Base-by-base conservation (phyloP, 2,888 invertebrate species). In the Phyto melanocephala region DNA sequence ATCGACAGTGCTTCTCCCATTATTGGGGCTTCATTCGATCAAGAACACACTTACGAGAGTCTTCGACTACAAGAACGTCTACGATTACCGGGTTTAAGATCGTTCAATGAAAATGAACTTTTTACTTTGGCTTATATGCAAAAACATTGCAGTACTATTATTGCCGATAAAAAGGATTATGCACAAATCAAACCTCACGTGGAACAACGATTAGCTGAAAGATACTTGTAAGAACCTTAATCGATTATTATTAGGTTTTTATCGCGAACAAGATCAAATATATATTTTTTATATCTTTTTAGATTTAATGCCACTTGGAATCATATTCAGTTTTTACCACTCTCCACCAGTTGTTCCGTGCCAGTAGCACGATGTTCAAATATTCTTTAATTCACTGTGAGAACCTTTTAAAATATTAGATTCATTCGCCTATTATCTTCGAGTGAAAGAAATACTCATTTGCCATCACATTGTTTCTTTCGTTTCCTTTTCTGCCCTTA, bases 271-370 rank as follows among this genome's bases (percentile, higher is more conserved):
- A 33, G 3, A 37, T 11, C 2, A 2, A 3, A 17, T 20, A 47
- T 5, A 47, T 75, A 15, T 11, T 80, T n/a, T 62, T 40, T 52
- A 58, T 13, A 17, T 50, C 76, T 56, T 54, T 67, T 47, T 77
- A 90, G 90, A 62, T 90, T 90, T 63, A 90, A 90, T 79, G 89
- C 90, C 65, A 88, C 90, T 11, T 90, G 90, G 90, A 89, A 88
- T 79, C 90, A 90, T 67, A 89, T 90, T 83, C 90, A 90, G 80
- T 90, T 90, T 72, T 83, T 90, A 84, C 88, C 90, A 15, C 87
- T 87, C 35, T 89, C 90, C 10, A 87, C 88, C 24, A 87, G 89
- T 67, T 90, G 90, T 76, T 87, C 88, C 56, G 87, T 88, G 20
- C 85, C 88, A 5, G 87, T 87, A 56, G 84, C 85, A 15, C 87